Evolutionary conservation across 2,797 vertebrate genomes (phyloP).

Genomic region (Arnoldichthys spilopterus): DNA sequence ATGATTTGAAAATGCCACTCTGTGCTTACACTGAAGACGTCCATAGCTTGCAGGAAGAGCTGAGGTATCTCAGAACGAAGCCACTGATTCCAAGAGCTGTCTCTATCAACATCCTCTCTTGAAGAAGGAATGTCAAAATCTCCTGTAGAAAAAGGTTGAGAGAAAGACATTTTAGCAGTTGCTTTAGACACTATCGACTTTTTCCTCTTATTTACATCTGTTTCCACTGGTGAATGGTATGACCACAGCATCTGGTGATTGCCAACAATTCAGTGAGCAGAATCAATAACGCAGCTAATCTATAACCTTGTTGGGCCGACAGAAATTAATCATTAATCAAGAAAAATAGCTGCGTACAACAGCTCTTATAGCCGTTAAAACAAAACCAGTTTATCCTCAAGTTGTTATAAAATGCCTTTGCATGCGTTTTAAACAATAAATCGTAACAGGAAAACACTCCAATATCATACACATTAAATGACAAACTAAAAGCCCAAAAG

Average conservation of each 20-base stretch:
- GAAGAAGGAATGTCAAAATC: conserved; percentile 86
- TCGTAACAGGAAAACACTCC: not conserved
- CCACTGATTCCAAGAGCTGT: conserved; percentile 87
- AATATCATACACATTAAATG: not conserved
- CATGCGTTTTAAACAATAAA: not conserved
- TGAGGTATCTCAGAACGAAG: conserved; percentile 81
- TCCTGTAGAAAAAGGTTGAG: conserved; percentile 60
- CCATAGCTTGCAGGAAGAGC: conserved; percentile 81
- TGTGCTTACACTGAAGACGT: conserved; percentile 76
- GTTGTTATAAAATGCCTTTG: not conserved
- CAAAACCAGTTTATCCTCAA: not conserved
- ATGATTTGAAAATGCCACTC: not conserved
- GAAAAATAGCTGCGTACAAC: too few relatives aligned
- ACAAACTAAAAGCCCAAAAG: not conserved
- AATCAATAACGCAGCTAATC: not conserved
- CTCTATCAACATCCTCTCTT: conserved; percentile 82
- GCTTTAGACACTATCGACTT: not conserved
- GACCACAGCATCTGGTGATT: not conserved
- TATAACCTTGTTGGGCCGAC: too few relatives aligned
- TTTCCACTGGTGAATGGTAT: not conserved
- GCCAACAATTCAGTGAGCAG: not conserved
- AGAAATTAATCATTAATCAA: too few relatives aligned
- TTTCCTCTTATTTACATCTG: not conserved
- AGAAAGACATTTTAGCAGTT: not conserved
- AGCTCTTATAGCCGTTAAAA: too few relatives aligned